Conservation (phyloP, 2,113 vertebrate species). For the Leucopsar rothschildi region DNA sequence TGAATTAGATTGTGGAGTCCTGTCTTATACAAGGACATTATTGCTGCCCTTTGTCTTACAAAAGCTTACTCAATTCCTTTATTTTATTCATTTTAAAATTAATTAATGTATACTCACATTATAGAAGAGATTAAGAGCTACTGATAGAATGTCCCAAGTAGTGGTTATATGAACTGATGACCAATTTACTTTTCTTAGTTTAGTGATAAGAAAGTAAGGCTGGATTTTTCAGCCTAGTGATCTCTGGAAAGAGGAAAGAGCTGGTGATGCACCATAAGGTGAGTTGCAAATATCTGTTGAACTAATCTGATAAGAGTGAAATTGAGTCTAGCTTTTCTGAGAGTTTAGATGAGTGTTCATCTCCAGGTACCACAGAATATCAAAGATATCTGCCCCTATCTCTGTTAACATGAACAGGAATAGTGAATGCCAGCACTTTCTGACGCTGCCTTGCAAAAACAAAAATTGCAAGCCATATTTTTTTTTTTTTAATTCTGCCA, state of each 20-base stretch:
- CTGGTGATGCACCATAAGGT: accelerated
- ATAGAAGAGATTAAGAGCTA: neutral
- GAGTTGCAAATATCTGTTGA: neutral
- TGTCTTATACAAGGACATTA: neutral
- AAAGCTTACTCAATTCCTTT: neutral
- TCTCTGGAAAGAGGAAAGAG: neutral
- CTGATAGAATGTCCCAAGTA: neutral
- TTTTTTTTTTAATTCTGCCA: neutral
- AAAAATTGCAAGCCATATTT: accelerated
- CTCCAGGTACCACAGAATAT: neutral
- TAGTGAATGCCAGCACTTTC: neutral
- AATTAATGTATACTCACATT: neutral
- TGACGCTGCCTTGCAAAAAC: neutral
- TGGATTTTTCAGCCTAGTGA: neutral
- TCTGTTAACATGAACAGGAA: neutral
- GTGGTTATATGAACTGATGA: neutral
- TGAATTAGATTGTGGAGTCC: neutral
- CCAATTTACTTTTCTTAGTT: neutral
- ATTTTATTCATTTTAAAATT: neutral
- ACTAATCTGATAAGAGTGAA: neutral
- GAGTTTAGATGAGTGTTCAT: neutral
- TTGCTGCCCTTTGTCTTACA: neutral
- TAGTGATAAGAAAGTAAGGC: neutral
- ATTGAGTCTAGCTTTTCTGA: neutral
- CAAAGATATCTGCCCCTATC: neutral